phyloP scores from a whole-genome alignment of 2,797 vertebrate species.

The Lacerta viridis region DNA sequence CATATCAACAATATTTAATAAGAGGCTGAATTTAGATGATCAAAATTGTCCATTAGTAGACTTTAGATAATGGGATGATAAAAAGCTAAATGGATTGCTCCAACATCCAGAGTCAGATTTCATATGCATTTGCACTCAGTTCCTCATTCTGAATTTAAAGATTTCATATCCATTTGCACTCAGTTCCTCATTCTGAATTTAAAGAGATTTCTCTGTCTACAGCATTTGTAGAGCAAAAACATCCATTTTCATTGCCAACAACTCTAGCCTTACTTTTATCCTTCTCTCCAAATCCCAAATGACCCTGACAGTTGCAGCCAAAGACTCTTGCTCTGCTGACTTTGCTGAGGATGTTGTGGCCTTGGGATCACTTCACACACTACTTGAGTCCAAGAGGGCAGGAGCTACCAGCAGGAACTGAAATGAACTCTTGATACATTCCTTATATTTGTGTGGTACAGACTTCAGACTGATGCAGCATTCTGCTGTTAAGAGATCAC shows the following conservation, averaged over 20 bases:
- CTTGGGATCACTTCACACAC: slow-evolving; percentile 22
- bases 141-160: background rate
- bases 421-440: slow-evolving; percentile 8
- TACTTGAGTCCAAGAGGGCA: background rate
- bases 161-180: background rate
- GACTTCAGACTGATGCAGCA: background rate
- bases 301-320: background rate
- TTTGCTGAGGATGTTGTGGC: slow-evolving; percentile 7
- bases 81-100: background rate
- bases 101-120: slow-evolving; percentile 1
- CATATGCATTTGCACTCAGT: background rate
- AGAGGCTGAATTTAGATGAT: background rate
- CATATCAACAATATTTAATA: background rate
- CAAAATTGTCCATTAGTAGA: background rate
- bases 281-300: slow-evolving; percentile 28
- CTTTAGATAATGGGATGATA: background rate
- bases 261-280: background rate
- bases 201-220: background rate
- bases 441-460: background rate
- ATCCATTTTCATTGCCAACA: slow-evolving; percentile 21
- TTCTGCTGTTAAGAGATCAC: background rate
- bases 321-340: slow-evolving; percentile 15
- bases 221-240: slow-evolving; percentile 28
- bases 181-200: background rate
- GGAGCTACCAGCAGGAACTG: slow-evolving; percentile 18